Percentiles rank a stretch among this genome's conserved stretches.
These are phyloP conservation scores for Metridium senile DNA, from an alignment of 92 coral and sea anemone species.

Conservation along the genomic window DNA sequence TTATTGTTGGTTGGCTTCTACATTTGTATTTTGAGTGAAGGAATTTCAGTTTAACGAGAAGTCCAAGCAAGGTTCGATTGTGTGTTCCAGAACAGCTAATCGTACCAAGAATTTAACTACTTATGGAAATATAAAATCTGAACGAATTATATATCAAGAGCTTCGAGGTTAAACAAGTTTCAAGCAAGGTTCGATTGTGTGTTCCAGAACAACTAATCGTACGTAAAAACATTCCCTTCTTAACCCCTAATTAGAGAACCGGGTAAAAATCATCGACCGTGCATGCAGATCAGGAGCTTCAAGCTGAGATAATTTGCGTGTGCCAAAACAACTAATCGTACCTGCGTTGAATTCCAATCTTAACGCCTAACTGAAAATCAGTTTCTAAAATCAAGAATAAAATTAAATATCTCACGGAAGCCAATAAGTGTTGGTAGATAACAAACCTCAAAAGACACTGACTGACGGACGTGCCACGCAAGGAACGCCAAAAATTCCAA, in stretches of 20 bases:
- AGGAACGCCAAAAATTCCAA: constrained; percentile 5
- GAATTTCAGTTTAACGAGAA: too few species aligned
- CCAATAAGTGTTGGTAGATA: not conserved
- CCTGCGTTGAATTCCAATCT: not conserved
- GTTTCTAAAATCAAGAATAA: not conserved
- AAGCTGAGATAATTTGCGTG: not conserved
- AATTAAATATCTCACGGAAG: constrained; percentile 5
- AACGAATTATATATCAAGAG: too few species aligned
- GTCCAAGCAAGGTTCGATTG: constrained; percentile 4
- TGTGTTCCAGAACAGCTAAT: not conserved
- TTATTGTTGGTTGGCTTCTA: too few species aligned
- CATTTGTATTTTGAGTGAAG: too few species aligned
- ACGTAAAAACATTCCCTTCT: too few species aligned
- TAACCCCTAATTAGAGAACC: not conserved
- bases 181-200: constrained; percentile 1
- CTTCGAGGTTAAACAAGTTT: too few species aligned
- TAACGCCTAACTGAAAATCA: not conserved
- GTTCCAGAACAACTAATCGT: not conserved
- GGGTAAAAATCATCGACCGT: not conserved
- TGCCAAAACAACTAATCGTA: not conserved
- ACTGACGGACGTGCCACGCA: not conserved
- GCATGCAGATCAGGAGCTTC: not conserved
- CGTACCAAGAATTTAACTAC: not conserved
- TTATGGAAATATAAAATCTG: too few species aligned
- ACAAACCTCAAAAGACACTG: not conserved